Base-by-base conservation (phyloP, 2,113 vertebrate species). In the Tympanuchus pallidicinctus region DNA sequence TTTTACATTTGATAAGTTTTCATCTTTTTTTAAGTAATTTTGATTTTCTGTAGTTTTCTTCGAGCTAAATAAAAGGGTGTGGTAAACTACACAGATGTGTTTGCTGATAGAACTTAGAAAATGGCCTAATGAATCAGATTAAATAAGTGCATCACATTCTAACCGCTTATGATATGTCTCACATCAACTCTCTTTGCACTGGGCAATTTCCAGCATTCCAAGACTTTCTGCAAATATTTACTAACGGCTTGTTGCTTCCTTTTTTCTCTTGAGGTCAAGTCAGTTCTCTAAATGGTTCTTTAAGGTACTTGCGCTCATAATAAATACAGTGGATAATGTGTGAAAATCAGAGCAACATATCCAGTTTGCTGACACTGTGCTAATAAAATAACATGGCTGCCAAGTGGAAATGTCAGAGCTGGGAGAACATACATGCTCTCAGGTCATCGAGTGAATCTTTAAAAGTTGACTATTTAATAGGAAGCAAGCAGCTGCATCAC, bases 1-100 rank as follows among this genome's bases (percentile, higher is more conserved):
- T 98, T 98, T 98, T 97, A 97, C 94, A 97, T 98, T 97, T 97
- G 92, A 96, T 98, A 97, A 96, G 74, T 97, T 98, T 97, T 97
- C 84, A 63, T 90, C 72, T 77, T 87, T 94, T 95, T 96, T 86
- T 78, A 21, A 86, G 70, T 95, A 94, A 94, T 97, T 98, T 96
- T 96, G 59, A 82, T 96, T 95, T 97, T 89, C 94, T 92, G 21
- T 94, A 95, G 88, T 66, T 92, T 96, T 57, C 97, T 90, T 95
- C 75, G 96, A 92, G 54, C 78, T 89, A 93, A 88, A 50, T 78
- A 72, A 92, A 96, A 92, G 82, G 48, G 61, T 88, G 90, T 87
- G 78, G 87, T 94, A 90, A 95, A 28, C 76, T 84, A 73, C 82
- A 81, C 88, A 88, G 57, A 45, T 67, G 36, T 96, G 86, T 86